Evolutionary conservation across 2,797 vertebrate genomes (phyloP).

Genomic region (Phataginus tricuspis): DNA sequence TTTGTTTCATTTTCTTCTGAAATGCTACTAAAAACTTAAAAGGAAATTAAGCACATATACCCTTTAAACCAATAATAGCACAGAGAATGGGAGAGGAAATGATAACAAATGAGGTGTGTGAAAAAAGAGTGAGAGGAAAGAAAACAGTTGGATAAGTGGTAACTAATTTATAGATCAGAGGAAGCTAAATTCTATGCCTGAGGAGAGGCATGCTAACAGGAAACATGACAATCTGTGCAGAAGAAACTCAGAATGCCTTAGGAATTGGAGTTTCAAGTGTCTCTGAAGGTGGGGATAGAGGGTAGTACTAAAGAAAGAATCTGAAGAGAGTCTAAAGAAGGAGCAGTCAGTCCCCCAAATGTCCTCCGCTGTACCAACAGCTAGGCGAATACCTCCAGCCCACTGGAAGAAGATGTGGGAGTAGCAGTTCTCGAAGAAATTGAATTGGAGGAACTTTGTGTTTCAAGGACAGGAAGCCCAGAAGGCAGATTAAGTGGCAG

Average conservation of each 20-base stretch:
- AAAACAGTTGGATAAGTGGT: neutral
- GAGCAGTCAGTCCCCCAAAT: neutral
- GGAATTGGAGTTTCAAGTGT: neutral
- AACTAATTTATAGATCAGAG: neutral
- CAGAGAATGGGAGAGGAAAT: neutral
- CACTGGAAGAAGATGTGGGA: neutral
- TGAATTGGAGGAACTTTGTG: neutral
- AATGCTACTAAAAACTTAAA: neutral
- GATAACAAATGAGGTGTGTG: neutral
- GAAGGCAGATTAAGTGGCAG: neutral
- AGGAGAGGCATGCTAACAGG: neutral
- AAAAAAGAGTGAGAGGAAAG: neutral
- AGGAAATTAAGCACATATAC: neutral
- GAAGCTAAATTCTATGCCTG: neutral
- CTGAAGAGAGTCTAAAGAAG: neutral
- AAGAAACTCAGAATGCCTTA: neutral
- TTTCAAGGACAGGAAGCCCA: neutral
- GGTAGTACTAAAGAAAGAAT: neutral
- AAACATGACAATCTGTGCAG: neutral
- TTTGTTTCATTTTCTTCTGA: constrained; percentile 29
- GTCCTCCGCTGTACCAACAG: neutral
- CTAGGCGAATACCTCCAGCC: neutral
- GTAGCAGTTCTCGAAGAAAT: neutral
- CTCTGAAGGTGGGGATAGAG: neutral
- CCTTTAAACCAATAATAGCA: neutral